Base-by-base conservation (phyloP, 2,888 invertebrate genomes). In the Atethmia centrago region DNA sequence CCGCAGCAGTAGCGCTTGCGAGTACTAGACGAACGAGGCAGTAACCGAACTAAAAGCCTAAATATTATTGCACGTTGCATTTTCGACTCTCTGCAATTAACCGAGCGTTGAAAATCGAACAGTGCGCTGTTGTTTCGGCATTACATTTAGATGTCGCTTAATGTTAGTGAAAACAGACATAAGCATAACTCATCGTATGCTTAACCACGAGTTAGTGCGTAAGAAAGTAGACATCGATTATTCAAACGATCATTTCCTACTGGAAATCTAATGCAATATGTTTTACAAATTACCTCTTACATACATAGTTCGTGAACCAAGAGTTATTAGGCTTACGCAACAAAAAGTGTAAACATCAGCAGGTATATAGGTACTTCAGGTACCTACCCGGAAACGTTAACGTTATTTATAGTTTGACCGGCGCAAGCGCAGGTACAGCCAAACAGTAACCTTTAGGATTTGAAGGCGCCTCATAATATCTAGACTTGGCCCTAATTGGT, bases 361-460 rank as follows among this genome's bases (percentile, higher is more conserved):
- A 87, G 87, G 88, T 88, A 82, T 87, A 85, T 84, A 42, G 85
- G 42, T 31, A 42, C 47, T 80, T 63, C 79, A 76, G 73, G 55
- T 77, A 56, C n/a, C 12, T 36, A 89, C 88, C 90, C 90, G 93
- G 93, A 93, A 93, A 92, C 47, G 53, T 81, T 73, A 67, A 73
- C 65, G 83, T 92, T 92, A 93, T 92, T 92, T 92, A 92, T 91
- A 88, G 90, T 85, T 88, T 89, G 90, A 89, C 90, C 90, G 87
- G 87, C 82, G 88, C 86, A 73, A 36, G 87, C 88, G 88, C 90
- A 86, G 83, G 75, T 83, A 75, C 58, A 78, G 84, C 79, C 88
- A 82, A 88, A 90, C 87, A 82, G 86, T 91, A 91, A 92, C 91
- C 90, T 92, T 91, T 91, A 77, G 74, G 71, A 71, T 74, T 82